Conservation (phyloP, 2,113 vertebrate genomes). For the Callipepla squamata region DNA sequence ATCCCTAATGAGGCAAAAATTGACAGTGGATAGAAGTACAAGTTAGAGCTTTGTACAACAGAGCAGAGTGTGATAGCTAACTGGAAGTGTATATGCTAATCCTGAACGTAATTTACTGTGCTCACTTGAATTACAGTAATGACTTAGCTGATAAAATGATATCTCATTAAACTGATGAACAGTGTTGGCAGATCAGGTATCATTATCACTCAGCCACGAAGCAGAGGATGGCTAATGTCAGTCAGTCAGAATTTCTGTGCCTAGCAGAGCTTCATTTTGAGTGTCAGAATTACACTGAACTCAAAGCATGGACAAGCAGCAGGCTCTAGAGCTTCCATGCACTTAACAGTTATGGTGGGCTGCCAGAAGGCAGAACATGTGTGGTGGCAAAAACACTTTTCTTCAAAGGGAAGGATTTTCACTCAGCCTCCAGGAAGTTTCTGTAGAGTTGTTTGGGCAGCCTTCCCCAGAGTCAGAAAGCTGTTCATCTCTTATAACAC, state of each 20-base stretch:
- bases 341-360: not conserved
- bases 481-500: not conserved
- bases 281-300: not conserved
- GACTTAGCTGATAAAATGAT: conserved; percentile 34
- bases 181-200: conserved; percentile 46
- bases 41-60: not conserved
- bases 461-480: not conserved
- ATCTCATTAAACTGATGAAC: conserved; percentile 37
- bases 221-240: not conserved
- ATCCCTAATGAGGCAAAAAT: conserved; percentile 17
- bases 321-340: not conserved
- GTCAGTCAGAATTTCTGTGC: not conserved
- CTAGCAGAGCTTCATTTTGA: not conserved
- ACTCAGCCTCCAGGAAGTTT: conserved; percentile 2
- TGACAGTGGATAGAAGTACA: not conserved
- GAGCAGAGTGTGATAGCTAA: not conserved
- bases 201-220: conserved; percentile 33
- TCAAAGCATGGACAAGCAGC: not conserved
- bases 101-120: conserved; percentile 22
- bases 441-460: not conserved
- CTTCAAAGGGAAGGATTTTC: not conserved
- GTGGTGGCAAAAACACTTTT: not conserved
- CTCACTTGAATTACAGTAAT: conserved; percentile 44
- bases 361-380: not conserved
- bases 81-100: conserved; percentile 10